Evolutionary conservation across 1,140 invertebrate species (phyloP), one percentile per base, ranked within the genome.

Genomic region (Alviniconcha marisindica): DNA sequence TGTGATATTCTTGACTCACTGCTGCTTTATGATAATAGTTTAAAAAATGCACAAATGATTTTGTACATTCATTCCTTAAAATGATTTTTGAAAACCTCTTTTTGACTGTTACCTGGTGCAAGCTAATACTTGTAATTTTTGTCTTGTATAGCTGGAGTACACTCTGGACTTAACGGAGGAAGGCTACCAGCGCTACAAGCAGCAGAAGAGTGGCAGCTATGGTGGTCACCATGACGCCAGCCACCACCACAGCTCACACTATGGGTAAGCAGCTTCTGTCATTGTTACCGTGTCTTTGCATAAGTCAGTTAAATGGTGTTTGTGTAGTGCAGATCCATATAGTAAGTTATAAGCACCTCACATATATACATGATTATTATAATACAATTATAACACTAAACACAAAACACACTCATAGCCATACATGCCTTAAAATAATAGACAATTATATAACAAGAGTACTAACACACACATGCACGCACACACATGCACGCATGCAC

Each of bases 111-210:
- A 7, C 10, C 21, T 51, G 7, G 7, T 51, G 10, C 21, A 21
- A 51, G 48, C 10, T 51, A 51, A 21, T 12, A 12, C 48, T 21
- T 7, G 48, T 21, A 51, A 51, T 60, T 60, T 60, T 28, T 60
- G 4, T 4, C 15, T 40, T 18, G 24, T 87, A 51, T 83, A 93
- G 91, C 83, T 94, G 69, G 92, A 93, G 82, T 94, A 94, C 82
- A 91, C 90, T 28, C 51, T 94, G 54, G 93, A 94, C 42, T 88
- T 91, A 31, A 93, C 93, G 18, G 89, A 93, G 84, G 92, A 93
- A 85, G 93, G 93, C 31, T 83, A 89, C 76, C 83, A 90, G 38
- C 83, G 91, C 54, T 83, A 91, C 77, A 82, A 63, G 14, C 38
- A 83, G 1, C 80, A 81, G 18, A 54, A 80, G 15, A 83, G 84